Evolutionary conservation across 2,888 invertebrate genomes (phyloP).

Genomic region (Microctonus hyperodae): DNA sequence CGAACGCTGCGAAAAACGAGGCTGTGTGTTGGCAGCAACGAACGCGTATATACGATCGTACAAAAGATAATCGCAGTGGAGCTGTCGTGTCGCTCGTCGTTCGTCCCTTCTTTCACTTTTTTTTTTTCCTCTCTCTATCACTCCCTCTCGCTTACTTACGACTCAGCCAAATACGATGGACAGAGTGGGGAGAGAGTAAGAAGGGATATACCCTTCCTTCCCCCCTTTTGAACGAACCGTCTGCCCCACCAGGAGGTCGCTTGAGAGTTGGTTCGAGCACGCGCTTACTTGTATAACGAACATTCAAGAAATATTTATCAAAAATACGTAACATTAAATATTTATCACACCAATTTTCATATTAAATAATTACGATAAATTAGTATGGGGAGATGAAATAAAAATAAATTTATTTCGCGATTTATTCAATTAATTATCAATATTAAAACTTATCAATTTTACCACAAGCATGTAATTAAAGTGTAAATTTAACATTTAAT

Average conservation of each 20-base stretch:
- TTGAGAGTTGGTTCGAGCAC: conserved; percentile 7
- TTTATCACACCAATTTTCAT: neutral
- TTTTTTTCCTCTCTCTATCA: neutral
- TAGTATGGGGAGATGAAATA: neutral
- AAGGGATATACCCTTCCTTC: neutral
- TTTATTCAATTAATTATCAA: neutral
- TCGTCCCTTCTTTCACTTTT: neutral
- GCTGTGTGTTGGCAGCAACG: neutral
- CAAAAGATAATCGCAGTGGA: conserved; percentile 20
- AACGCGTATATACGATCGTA: conserved; percentile 6
- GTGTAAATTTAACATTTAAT: too few relatives aligned
- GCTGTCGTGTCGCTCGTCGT: conserved; percentile 25
- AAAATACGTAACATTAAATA: neutral
- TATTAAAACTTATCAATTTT: neutral
- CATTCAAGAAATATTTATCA: neutral
- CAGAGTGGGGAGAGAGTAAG: neutral
- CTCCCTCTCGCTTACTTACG: neutral
- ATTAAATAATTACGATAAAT: neutral
- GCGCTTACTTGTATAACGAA: neutral
- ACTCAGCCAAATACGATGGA: conserved; percentile 14
- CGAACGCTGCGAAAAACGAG: conserved; percentile 15
- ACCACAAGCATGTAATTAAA: neutral
- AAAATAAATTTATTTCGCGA: neutral
- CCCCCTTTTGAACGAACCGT: neutral
- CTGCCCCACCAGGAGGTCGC: conserved; percentile 6